Conservation (phyloP, 2,797 vertebrate species). For the Knipowitschia caucasica region DNA sequence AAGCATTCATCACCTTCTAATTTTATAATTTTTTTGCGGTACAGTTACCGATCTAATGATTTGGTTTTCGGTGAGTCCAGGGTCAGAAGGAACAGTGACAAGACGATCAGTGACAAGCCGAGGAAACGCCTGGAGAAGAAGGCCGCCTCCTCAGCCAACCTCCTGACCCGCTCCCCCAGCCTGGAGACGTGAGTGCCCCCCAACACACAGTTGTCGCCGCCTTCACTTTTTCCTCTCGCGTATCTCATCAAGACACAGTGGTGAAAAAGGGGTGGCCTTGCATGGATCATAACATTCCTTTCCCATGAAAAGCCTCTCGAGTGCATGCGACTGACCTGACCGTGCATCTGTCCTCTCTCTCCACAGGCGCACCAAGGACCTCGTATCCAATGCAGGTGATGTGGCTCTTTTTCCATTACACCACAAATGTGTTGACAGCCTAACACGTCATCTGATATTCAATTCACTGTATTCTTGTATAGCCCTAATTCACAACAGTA, state of each 20-base stretch:
- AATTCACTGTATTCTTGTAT: no score
- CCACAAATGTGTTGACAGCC: not conserved
- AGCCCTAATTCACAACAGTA: no score
- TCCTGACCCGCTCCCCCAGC: conserved; percentile 80
- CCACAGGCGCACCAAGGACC: conserved; percentile 75
- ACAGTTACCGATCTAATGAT: not conserved
- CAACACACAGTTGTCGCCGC: conserved; percentile 25
- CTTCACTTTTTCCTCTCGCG: conserved; percentile 29
- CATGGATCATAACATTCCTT: conserved; percentile 34
- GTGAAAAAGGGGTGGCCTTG: conserved; percentile 22
- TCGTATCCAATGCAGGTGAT: conserved; percentile 73
- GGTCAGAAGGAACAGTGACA: conserved; percentile 84
- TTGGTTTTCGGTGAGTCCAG: conserved; percentile 54
- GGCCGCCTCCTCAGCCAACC: conserved; percentile 82
- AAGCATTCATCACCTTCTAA: no score
- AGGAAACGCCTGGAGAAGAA: conserved; percentile 84
- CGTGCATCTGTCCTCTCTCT: conserved; percentile 35
- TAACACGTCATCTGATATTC: not conserved
- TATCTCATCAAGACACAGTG: conserved; percentile 30
- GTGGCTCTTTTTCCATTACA: not conserved
- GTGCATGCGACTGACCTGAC: conserved; percentile 6
- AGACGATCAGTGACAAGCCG: conserved; percentile 70
- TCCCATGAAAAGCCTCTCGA: conserved; percentile 21
- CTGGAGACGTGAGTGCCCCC: conserved; percentile 77
- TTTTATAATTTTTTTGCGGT: no score